Evolutionary conservation across 2,888 invertebrate genomes (phyloP).

Genomic region (Hydrotaea cyrtoneurina): DNA sequence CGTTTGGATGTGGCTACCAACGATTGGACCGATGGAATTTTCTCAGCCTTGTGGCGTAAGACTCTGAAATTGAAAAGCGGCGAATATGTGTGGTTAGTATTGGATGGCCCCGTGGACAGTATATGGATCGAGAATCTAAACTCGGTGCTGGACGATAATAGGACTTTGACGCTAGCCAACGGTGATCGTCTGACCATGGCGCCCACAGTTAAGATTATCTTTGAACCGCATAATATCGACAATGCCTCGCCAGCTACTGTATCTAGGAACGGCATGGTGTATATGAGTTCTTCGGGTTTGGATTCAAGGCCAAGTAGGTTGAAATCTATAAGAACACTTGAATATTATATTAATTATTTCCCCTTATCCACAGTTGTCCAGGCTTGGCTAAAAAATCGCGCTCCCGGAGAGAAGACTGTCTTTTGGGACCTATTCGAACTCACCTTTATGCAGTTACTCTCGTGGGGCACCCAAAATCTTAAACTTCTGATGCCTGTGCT

Average conservation of each 20-base stretch:
- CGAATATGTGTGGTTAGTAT: conserved; percentile 95
- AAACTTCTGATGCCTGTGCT: conserved; percentile 91
- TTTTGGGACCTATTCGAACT: conserved; percentile 88
- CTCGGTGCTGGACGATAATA: conserved; percentile 97
- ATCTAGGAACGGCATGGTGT: conserved; percentile 95
- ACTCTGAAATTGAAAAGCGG: conserved; percentile 93
- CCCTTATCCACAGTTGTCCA: conserved; percentile 83
- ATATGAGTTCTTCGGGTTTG: conserved; percentile 97
- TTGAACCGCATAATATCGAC: conserved; percentile 98
- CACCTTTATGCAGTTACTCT: conserved; percentile 87
- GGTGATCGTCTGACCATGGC: conserved; percentile 97
- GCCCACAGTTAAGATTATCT: conserved; percentile 95
- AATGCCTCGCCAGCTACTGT: conserved; percentile 99
- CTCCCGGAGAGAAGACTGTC: conserved; percentile 84
- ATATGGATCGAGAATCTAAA: conserved; percentile 99
- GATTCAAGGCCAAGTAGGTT: conserved; percentile 91
- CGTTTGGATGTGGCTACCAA: conserved; percentile 97
- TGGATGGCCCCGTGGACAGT: conserved; percentile 98
- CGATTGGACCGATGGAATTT: conserved; percentile 99
- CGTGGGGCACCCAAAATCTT: conserved; percentile 93
- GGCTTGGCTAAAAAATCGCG: conserved; percentile 89
- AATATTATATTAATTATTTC: no score
- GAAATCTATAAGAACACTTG: neutral
- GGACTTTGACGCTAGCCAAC: conserved; percentile 96
- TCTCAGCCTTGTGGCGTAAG: conserved; percentile 97